Evolutionary conservation across 2,113 vertebrate genomes (phyloP).

Genomic region (Lynx canadensis): DNA sequence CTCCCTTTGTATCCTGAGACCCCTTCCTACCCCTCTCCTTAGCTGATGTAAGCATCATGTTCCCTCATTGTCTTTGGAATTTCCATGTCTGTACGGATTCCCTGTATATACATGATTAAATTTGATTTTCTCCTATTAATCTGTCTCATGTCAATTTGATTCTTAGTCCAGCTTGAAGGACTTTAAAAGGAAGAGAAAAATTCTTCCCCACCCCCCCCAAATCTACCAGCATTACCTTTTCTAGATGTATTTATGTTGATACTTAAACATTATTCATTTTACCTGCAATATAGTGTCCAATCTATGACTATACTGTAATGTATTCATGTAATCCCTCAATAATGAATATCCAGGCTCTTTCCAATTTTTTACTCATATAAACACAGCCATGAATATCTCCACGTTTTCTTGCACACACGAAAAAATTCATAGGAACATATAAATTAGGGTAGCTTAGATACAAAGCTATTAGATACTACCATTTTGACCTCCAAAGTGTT

Average conservation of each 20-base stretch:
- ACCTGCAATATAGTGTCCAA: not conserved
- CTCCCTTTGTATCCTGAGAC: not conserved
- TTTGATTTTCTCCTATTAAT: not conserved
- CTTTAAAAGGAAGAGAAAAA: not conserved
- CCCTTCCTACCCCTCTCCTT: not conserved
- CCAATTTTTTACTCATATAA: slow-evolving; percentile 11
- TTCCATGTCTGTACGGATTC: not conserved
- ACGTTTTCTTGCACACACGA: not conserved
- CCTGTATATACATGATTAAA: not conserved
- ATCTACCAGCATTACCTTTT: not conserved
- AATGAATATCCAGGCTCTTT: not conserved
- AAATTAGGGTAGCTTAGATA: not conserved
- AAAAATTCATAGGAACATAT: not conserved
- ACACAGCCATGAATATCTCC: not conserved
- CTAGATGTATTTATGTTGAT: not conserved
- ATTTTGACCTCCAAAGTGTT: not conserved
- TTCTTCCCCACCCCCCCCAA: not conserved
- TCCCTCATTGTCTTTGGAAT: not conserved
- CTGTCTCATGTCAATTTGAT: not conserved
- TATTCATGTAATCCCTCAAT: not conserved
- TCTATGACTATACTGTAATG: not conserved
- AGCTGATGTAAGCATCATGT: not conserved
- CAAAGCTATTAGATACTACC: not conserved
- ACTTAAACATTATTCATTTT: not conserved
- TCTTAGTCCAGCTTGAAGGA: not conserved